These are phyloP conservation scores for Cephalopholis sonnerati DNA, from an alignment of 2,113 vertebrate genomes.

Conservation along the genomic window DNA sequence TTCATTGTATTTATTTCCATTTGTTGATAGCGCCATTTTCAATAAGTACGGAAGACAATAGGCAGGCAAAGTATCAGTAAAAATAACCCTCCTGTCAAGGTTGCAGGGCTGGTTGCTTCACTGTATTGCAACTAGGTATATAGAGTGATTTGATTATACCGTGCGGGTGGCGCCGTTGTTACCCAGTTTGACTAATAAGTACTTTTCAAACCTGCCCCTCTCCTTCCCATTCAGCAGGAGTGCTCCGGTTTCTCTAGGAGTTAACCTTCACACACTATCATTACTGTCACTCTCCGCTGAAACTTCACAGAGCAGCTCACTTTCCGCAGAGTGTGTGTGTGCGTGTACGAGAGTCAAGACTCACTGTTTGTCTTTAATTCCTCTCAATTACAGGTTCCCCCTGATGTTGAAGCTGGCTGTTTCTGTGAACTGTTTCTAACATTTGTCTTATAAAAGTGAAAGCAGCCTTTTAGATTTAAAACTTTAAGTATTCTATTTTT, in stretches of 20 bases:
- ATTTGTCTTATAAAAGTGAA: slow-evolving; percentile 47
- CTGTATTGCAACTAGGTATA: slow-evolving; percentile 72
- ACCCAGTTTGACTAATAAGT: slow-evolving; percentile 90
- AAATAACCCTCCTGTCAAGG: slow-evolving; percentile 79
- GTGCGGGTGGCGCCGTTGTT: slow-evolving; percentile 86
- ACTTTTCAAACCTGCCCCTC: slow-evolving; percentile 83
- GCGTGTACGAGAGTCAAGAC: slow-evolving; percentile 39
- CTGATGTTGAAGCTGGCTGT: slow-evolving; percentile 49
- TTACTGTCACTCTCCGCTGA: slow-evolving; percentile 80
- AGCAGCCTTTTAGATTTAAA: slow-evolving; percentile 19
- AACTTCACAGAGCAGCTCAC: slow-evolving; percentile 75
- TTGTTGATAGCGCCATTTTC: slow-evolving; percentile 88
- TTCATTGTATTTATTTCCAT: slow-evolving; percentile 85
- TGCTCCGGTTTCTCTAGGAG: slow-evolving; percentile 72
- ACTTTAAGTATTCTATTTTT: slow-evolving; percentile 8
- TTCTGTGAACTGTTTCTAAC: slow-evolving; percentile 34
- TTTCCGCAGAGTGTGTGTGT: slow-evolving; percentile 31
- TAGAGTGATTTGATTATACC: slow-evolving; percentile 90
- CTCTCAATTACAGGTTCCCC: slow-evolving; percentile 65
- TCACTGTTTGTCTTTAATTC: slow-evolving; percentile 73
- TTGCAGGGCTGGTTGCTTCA: slow-evolving; percentile 48
- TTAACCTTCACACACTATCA: slow-evolving; percentile 83
- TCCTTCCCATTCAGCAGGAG: slow-evolving; percentile 75
- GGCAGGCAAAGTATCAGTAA: slow-evolving; percentile 87
- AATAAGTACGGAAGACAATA: slow-evolving; percentile 90